Conservation (phyloP, 1,140 invertebrate genomes). For the Saccostrea echinata region DNA sequence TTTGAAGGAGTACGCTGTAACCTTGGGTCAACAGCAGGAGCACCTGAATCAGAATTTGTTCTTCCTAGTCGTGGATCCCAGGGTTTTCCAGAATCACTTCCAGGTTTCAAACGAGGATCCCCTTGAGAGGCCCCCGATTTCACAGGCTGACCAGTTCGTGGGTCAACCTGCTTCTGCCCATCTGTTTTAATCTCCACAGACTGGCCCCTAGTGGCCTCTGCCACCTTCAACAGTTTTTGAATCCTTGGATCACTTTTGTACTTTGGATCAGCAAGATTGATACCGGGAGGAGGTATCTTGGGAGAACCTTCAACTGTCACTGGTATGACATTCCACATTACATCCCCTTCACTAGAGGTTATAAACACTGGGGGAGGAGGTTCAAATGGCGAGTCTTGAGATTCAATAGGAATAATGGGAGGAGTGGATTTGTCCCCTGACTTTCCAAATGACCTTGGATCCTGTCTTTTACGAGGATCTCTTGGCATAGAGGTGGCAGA, state of each 20-base stretch:
- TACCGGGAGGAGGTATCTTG: constrained; percentile 51
- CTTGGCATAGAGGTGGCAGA: neutral
- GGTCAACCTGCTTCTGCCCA: constrained; percentile 40
- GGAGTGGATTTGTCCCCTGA: neutral
- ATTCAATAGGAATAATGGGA: constrained; percentile 36
- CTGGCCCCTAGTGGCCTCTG: constrained; percentile 15
- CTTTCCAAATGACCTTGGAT: constrained; percentile 21
- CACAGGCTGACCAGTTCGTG: constrained; percentile 30
- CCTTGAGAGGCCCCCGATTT: constrained; percentile 41
- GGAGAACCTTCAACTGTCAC: constrained; percentile 47
- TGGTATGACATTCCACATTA: constrained; percentile 52
- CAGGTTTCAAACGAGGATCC: constrained; percentile 62
- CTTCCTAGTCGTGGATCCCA: constrained; percentile 64
- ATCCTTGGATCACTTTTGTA: constrained; percentile 72
- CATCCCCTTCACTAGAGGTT: constrained; percentile 62
- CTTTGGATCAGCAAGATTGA: constrained; percentile 66
- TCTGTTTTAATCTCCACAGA: constrained; percentile 22
- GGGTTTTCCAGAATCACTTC: constrained; percentile 47
- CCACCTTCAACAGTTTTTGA: constrained; percentile 62
- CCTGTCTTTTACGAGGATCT: constrained; percentile 30
- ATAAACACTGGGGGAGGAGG: constrained; percentile 55
- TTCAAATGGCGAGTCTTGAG: neutral
- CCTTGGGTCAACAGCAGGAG: constrained; percentile 47
- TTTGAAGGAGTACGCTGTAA: constrained; percentile 45
- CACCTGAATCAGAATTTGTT: constrained; percentile 51